phyloP scores from a whole-genome alignment of 2,113 vertebrate genomes.

The Circaetus cinerascens region DNA sequence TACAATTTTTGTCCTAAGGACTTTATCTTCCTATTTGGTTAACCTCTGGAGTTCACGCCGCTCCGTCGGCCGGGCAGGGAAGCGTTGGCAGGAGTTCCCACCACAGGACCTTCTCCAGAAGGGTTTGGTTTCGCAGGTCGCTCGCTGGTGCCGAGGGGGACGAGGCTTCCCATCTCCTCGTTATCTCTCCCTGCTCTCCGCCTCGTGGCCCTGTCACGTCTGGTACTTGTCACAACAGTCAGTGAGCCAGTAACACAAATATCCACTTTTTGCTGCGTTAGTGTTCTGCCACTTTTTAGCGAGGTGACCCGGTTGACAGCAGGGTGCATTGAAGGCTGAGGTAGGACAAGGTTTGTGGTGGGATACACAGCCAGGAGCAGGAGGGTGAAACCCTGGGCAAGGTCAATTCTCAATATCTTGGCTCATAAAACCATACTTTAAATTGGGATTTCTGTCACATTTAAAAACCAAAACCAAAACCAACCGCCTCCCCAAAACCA shows the following conservation, averaged over 20 bases:
- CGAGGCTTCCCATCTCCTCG: background rate
- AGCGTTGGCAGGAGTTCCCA: background rate
- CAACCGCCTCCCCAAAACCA: accelerated
- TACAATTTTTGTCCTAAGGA: background rate
- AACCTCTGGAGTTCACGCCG: accelerated
- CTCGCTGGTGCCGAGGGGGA: accelerated
- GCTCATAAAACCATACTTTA: background rate
- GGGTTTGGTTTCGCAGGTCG: background rate
- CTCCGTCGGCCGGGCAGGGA: accelerated
- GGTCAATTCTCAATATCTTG: background rate
- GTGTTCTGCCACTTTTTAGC: background rate
- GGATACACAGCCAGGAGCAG: background rate
- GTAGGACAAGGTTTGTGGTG: background rate
- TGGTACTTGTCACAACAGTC: background rate
- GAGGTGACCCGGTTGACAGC: background rate
- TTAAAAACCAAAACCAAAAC: background rate
- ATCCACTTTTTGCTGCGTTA: background rate
- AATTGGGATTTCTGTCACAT: background rate
- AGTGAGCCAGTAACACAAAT: background rate
- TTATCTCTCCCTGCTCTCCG: background rate
- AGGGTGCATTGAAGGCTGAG: background rate
- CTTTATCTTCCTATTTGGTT: background rate
- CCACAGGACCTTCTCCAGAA: background rate
- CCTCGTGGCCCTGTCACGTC: background rate
- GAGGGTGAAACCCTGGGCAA: background rate